Conservation (phyloP, 1,140 invertebrate genomes). For the Brachionus calyciflorus region DNA sequence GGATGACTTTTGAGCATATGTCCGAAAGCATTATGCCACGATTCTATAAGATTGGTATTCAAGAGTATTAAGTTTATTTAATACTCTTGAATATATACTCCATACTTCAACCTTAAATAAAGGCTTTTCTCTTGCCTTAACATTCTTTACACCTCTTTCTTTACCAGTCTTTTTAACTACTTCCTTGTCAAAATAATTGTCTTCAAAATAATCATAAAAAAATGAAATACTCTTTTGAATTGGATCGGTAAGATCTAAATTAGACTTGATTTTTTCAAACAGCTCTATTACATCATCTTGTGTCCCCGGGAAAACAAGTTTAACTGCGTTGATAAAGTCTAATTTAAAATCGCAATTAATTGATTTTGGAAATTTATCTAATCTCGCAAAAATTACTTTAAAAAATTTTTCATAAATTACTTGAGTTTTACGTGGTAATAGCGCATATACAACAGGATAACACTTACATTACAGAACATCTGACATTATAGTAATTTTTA, state of each 20-base stretch:
- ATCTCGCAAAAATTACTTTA: not conserved
- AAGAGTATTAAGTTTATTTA: too few species aligned
- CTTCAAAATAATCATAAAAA: too few species aligned
- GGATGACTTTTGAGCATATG: conserved; percentile 6
- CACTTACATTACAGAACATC: not conserved
- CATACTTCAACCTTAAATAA: too few species aligned
- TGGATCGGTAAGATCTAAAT: not conserved
- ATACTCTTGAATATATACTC: too few species aligned
- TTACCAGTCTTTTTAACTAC: too few species aligned
- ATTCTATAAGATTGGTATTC: not conserved
- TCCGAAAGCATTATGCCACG: conserved; percentile 21
- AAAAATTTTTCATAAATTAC: conserved; percentile 1
- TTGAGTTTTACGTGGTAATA: conserved; percentile 14
- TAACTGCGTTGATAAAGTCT: not conserved
- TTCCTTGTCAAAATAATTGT: too few species aligned
- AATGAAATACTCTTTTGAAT: too few species aligned
- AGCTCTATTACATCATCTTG: not conserved
- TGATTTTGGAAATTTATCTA: not conserved
- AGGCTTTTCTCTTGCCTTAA: too few species aligned
- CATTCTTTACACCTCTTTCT: too few species aligned
- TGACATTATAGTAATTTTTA: too few species aligned
- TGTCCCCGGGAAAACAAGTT: not conserved
- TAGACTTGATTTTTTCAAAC: conserved; percentile 1
- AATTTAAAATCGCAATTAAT: conserved; percentile 32
- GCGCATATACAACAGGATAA: not conserved